A percentile compares a stretch with the other conserved stretches of the same genome.
Conservation (phyloP, 2,797 vertebrate genomes). For the Myotis vivesi region DNA sequence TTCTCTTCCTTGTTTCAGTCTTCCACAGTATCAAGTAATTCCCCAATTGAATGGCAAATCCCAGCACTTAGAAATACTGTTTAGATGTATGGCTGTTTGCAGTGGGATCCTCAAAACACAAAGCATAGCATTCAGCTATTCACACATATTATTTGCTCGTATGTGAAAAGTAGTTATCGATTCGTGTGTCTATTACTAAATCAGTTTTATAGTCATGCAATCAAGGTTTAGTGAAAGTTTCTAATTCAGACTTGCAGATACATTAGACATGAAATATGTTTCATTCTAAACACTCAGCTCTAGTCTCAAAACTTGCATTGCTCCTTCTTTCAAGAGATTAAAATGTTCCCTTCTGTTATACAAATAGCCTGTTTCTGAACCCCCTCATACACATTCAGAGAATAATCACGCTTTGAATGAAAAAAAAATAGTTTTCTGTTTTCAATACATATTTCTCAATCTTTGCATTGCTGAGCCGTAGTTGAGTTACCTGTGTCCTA, state of each 20-base stretch:
- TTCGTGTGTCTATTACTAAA: constrained; percentile 47
- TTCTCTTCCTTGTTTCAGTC: neutral
- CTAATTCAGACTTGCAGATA: constrained; percentile 63
- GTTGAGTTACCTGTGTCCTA: constrained; percentile 24
- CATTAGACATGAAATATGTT: constrained; percentile 47
- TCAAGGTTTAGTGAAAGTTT: constrained; percentile 26
- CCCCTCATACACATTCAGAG: neutral
- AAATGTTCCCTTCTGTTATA: neutral
- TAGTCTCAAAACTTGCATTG: neutral
- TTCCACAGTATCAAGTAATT: neutral
- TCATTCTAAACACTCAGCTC: constrained; percentile 26
- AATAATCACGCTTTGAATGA: neutral
- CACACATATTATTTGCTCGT: constrained; percentile 49
- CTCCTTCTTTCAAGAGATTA: constrained; percentile 29
- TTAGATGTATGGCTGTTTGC: neutral
- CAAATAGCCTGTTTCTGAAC: neutral
- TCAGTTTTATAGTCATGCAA: constrained; percentile 56
- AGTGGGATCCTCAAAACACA: constrained; percentile 2
- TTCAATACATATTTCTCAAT: neutral
- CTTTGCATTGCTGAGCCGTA: neutral
- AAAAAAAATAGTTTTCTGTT: neutral
- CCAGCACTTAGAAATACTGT: neutral
- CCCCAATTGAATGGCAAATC: neutral
- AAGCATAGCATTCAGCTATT: constrained; percentile 41
- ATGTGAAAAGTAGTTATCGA: constrained; percentile 63